A percentile compares a stretch with the other conserved stretches of the same genome.
These are phyloP conservation scores for Eucriotettix oculatus DNA, from an alignment of 2,888 invertebrate species.

Conservation along the genomic window DNA sequence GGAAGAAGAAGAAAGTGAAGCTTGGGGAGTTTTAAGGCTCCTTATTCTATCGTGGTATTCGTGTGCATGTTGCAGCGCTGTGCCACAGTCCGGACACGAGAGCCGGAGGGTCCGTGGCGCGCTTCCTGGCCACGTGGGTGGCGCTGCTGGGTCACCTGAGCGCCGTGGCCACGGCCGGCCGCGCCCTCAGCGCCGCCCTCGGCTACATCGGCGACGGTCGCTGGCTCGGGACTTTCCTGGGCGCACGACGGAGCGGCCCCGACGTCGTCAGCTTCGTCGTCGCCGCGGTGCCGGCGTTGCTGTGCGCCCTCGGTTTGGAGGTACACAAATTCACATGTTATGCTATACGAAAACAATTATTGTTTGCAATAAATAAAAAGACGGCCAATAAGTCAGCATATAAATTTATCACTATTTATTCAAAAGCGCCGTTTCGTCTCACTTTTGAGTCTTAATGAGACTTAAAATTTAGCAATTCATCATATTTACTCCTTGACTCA, in stretches of 20 bases:
- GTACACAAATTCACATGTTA: conserved; percentile 15
- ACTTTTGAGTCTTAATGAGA: too few relatives aligned
- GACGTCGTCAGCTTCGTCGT: conserved; percentile 44
- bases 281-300: conserved; percentile 38
- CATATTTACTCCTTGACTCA: too few relatives aligned
- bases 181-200: conserved; percentile 42
- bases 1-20: too few relatives aligned
- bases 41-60: too few relatives aligned
- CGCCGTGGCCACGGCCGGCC: conserved; percentile 41
- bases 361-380: too few relatives aligned
- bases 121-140: conserved; percentile 42
- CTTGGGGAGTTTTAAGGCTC: too few relatives aligned
- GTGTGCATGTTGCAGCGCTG: not conserved
- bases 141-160: conserved; percentile 38
- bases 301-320: conserved; percentile 48
- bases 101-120: not conserved
- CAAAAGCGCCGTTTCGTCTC: too few relatives aligned
- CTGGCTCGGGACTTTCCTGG: conserved; percentile 41
- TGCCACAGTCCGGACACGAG: not conserved
- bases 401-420: too few relatives aligned
- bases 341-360: too few relatives aligned
- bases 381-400: too few relatives aligned
- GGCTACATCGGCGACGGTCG: conserved; percentile 42
- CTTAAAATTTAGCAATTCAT: too few relatives aligned
- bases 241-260: conserved; percentile 40